Conservation (phyloP, 2,113 vertebrate genomes). For the Embiotoca jacksoni region DNA sequence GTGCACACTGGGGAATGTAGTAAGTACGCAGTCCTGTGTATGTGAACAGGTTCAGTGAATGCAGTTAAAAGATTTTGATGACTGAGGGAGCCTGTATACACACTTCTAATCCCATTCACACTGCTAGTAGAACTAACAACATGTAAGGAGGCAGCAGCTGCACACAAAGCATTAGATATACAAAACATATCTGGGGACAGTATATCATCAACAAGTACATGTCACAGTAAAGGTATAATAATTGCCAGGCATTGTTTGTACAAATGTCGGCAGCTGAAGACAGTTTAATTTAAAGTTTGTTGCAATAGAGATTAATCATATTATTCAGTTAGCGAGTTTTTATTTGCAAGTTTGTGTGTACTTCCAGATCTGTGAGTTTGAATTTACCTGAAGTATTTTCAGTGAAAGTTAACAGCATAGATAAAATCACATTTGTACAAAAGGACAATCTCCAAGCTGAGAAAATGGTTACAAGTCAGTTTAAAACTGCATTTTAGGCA, state of each 20-base stretch:
- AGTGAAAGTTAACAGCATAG: neutral
- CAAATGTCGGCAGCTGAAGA: neutral
- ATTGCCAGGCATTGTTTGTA: neutral
- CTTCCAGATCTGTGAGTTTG: no score
- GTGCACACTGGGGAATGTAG: constrained; percentile 42
- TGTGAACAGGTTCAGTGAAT: constrained; percentile 58
- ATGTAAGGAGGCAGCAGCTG: constrained; percentile 9
- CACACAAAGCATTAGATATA: neutral
- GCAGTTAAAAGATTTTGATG: constrained; percentile 70
- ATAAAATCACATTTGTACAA: neutral
- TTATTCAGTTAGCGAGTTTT: no score
- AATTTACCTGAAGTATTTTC: neutral
- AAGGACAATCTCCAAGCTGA: neutral
- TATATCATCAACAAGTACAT: no score
- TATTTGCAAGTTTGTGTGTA: no score
- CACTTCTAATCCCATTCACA: constrained; percentile 47
- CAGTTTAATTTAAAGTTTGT: no score
- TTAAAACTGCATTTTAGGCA: neutral
- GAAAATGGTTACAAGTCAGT: neutral
- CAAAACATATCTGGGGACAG: neutral
- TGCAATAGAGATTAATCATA: no score
- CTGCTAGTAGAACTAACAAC: constrained; percentile 48
- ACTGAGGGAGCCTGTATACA: constrained; percentile 53
- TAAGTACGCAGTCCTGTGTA: constrained; percentile 8
- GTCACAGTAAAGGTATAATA: no score